Percentiles rank a stretch among this genome's conserved stretches.
phyloP scores from a whole-genome alignment of 2,113 vertebrate species.

The Macroglossus sobrinus region DNA sequence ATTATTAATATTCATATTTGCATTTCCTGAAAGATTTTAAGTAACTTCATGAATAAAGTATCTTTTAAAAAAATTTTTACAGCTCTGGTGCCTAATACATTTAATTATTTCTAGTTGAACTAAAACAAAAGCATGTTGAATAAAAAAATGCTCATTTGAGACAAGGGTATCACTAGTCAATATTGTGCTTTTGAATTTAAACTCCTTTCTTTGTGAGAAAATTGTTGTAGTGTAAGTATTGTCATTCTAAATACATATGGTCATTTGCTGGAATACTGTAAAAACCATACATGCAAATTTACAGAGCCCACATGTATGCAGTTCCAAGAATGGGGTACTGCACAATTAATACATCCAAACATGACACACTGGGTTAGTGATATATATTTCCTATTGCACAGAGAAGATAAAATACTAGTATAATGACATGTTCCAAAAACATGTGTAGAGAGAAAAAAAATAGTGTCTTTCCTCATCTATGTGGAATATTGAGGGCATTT shows the following conservation, averaged over 20 bases:
- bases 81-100: background rate
- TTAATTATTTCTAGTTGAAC: background rate
- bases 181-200: background rate
- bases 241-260: background rate
- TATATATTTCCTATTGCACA: background rate
- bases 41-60: background rate
- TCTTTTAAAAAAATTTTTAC: background rate
- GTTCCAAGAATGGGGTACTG: background rate
- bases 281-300: background rate
- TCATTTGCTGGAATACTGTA: background rate
- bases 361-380: background rate
- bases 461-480: background rate
- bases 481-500: background rate
- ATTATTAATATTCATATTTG: background rate
- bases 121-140: background rate
- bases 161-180: background rate
- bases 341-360: background rate
- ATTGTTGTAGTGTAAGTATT: background rate
- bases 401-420: background rate
- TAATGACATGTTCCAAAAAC: background rate
- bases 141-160: background rate
- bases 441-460: background rate
- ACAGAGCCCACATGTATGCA: background rate
- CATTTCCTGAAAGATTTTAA: background rate
- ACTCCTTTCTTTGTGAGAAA: background rate